These are phyloP conservation scores for Eustalomyia histrio DNA, from an alignment of 2,888 invertebrate species.

Conservation along the genomic window DNA sequence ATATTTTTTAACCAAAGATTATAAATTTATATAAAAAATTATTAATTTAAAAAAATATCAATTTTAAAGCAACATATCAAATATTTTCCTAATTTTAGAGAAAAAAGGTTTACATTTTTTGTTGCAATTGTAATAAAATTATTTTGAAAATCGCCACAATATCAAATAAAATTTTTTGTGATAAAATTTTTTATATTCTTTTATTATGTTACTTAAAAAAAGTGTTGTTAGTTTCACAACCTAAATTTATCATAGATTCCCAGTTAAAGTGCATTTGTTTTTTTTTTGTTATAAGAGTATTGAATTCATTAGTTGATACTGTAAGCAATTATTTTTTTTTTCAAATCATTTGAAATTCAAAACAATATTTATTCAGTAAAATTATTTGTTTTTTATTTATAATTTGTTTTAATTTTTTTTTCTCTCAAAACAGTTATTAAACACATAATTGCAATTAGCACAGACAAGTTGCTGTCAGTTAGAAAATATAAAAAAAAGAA, in stretches of 20 bases:
- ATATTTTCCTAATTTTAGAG: too few relatives aligned
- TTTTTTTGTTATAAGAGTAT: not conserved
- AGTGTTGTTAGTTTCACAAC: not conserved
- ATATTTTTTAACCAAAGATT: too few relatives aligned
- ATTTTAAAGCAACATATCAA: too few relatives aligned
- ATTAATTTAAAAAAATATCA: too few relatives aligned
- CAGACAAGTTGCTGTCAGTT: slow-evolving; percentile 5
- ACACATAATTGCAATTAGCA: slow-evolving; percentile 19
- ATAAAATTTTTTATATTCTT: not conserved
- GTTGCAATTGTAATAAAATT: too few relatives aligned
- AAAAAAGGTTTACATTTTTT: too few relatives aligned
- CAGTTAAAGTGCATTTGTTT: not conserved
- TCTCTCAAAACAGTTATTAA: slow-evolving; percentile 20
- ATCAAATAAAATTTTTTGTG: too few relatives aligned
- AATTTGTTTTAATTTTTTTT: not conserved
- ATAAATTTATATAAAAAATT: too few relatives aligned
- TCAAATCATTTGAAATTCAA: slow-evolving; percentile 13
- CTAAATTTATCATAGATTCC: not conserved
- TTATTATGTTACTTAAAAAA: not conserved
- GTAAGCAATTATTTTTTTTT: not conserved
- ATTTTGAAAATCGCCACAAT: too few relatives aligned
- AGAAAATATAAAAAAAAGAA: slow-evolving; percentile 14
- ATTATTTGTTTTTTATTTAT: slow-evolving; percentile 2
- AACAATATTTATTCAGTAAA: slow-evolving; percentile 2
- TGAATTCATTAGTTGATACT: not conserved